Evolutionary conservation across 2,888 invertebrate genomes (phyloP), one percentile per base, ranked within the genome.

Genomic region (Atethmia centrago): DNA sequence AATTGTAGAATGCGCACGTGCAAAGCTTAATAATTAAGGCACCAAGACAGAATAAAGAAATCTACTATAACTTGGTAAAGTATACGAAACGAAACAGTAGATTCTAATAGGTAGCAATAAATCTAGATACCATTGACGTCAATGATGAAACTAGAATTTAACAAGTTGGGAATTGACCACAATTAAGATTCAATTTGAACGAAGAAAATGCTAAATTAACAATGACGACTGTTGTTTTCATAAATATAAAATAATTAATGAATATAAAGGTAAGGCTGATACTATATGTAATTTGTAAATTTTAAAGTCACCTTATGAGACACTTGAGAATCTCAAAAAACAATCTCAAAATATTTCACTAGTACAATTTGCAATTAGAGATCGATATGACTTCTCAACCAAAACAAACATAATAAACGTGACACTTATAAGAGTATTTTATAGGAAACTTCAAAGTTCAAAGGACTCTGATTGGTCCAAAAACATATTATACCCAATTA

Each of bases 401-500:
- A 79, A 82, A 85, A 83, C 74, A 84, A 83, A 86, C 75, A 84
- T 36, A 59, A 73, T 81, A 69, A 77, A 84, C 77, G 68, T 83
- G 83, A 84, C 73, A 85, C 63, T 65, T 74, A 74, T 79, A 74
- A 81, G 64, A 74, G 47, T 77, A 73, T 86, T 88, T 88, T 85
- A 87, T 87, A 84, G 71, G 74, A 82, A 78, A 72, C 31, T 79
- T 65, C 79, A 85, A 79, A 85, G 87, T 87, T 85, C 85, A 87
- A 88, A 87, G 85, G 82, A 85, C 79, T 86, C 80, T 83, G 87
- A 87, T 87, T 85, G 85, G 85, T 77, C 77, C 80, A 77, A 87
- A 90, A 88, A 87, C 88, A 89, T 90, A 93, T 92, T 92, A 90
- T 87, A 86, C 65, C 88, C 89, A 91, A 92, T 92, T 92, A 91